Percentiles rank a stretch among this genome's conserved stretches.
Conservation (phyloP, 2,888 invertebrate genomes). For the Pandemis cinnamomeana region DNA sequence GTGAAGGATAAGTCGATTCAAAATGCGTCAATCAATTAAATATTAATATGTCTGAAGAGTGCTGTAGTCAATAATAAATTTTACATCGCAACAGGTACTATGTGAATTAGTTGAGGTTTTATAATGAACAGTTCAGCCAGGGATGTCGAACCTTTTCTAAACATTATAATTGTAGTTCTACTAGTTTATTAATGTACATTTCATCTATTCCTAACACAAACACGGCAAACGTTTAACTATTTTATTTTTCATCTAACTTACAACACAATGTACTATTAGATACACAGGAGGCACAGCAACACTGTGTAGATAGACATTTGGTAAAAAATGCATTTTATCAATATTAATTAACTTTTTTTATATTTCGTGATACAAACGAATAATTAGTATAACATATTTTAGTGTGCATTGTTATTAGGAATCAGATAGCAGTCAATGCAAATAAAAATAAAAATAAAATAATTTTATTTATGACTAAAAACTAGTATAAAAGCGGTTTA, state of each 20-base stretch:
- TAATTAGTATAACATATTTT: slow-evolving; percentile 7
- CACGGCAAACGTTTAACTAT: slow-evolving; percentile 32
- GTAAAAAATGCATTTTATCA: slow-evolving; percentile 4
- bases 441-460: slow-evolving; percentile 12
- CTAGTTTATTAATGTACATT: slow-evolving; percentile 22
- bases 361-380: not conserved
- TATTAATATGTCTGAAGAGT: not conserved
- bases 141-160: slow-evolving; percentile 23
- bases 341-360: not conserved
- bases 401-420: slow-evolving; percentile 34
- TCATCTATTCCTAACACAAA: slow-evolving; percentile 26
- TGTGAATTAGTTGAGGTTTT: not conserved
- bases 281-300: not conserved
- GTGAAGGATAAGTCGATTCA: not conserved
- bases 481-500: slow-evolving; percentile 19
- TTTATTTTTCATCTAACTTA: slow-evolving; percentile 19
- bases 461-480: slow-evolving; percentile 10
- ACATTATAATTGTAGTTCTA: slow-evolving; percentile 21
- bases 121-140: not conserved
- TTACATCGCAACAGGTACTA: not conserved
- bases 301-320: not conserved
- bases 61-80: not conserved
- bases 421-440: slow-evolving; percentile 17
- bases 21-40: no score
- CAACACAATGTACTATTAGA: slow-evolving; percentile 30